Conservation (phyloP, 30 jellyfish, hydroid and myxozoan species). For the Catostylus mosaicus region DNA sequence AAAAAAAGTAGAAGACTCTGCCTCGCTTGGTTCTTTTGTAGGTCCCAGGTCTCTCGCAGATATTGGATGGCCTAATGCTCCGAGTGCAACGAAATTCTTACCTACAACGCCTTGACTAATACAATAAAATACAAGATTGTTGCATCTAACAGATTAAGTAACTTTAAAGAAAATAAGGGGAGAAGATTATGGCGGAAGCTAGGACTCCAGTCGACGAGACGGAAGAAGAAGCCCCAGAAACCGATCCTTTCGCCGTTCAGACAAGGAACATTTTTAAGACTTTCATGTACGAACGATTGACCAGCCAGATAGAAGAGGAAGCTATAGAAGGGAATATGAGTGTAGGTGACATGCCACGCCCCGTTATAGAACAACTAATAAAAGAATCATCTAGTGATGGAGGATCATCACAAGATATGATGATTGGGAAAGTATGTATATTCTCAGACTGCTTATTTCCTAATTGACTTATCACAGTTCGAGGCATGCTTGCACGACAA, state of each 20-base stretch:
- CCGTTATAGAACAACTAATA: constrained; percentile 35
- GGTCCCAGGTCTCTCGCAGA: too few species aligned
- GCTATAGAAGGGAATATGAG: constrained; percentile 75
- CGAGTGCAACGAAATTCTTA: too few species aligned
- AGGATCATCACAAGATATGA: constrained; percentile 23
- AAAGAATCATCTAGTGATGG: constrained; percentile 17
- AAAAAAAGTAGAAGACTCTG: too few species aligned
- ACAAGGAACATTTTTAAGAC: constrained; percentile 70
- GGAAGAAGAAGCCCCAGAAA: constrained; percentile 4
- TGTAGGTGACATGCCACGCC: constrained; percentile 70
- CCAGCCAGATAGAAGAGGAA: constrained; percentile 80
- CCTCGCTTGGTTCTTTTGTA: too few species aligned
- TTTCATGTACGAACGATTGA: constrained; percentile 74
- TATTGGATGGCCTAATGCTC: too few species aligned
- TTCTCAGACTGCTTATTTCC: too few species aligned
- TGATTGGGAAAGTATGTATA: constrained; percentile 43
- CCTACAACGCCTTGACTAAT: too few species aligned
- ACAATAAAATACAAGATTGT: too few species aligned
- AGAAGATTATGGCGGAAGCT: constrained; percentile 37
- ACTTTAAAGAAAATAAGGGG: too few species aligned
- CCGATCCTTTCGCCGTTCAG: constrained; percentile 56
- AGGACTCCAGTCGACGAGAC: background rate
- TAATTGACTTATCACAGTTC: too few species aligned
- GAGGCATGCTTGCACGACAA: too few species aligned
- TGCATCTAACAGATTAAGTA: too few species aligned